Evolutionary conservation across 2,113 vertebrate species (phyloP).

Genomic region (Ciconia boyciana): DNA sequence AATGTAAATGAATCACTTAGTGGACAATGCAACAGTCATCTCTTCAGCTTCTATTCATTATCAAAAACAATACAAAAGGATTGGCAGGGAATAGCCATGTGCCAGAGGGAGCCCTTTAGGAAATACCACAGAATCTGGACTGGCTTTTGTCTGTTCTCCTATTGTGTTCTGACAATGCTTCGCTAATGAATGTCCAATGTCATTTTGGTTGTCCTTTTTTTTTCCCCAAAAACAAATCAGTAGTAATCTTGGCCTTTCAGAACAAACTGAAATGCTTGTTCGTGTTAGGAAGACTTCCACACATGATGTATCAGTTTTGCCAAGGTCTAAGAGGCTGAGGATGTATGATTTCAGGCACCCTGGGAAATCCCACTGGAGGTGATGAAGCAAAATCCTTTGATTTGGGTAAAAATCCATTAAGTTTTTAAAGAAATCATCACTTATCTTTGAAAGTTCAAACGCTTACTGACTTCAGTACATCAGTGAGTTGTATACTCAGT

Average conservation of each 20-base stretch:
- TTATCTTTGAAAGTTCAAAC: not conserved
- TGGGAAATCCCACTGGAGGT: not conserved
- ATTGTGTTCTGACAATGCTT: slow-evolving; percentile 63
- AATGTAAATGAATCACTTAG: slow-evolving; percentile 66
- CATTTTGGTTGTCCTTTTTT: not conserved
- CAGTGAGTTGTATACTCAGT: not conserved
- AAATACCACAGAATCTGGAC: slow-evolving; percentile 57
- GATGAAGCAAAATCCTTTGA: not conserved
- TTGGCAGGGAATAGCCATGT: slow-evolving; percentile 26
- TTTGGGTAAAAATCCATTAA: not conserved
- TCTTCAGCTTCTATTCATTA: slow-evolving; percentile 65
- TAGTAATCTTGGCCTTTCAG: not conserved
- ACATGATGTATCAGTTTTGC: not conserved
- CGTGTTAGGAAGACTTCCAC: not conserved
- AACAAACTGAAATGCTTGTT: not conserved
- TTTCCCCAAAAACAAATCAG: not conserved
- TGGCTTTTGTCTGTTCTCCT: slow-evolving; percentile 46
- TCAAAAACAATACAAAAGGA: slow-evolving; percentile 61
- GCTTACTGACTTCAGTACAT: not conserved
- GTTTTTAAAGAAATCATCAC: not conserved
- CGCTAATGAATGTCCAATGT: slow-evolving; percentile 30
- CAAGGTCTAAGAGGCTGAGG: not conserved
- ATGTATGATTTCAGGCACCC: not conserved
- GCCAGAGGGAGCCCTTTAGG: slow-evolving; percentile 61
- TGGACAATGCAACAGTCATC: slow-evolving; percentile 65